Base-by-base conservation (phyloP, 2,797 vertebrate species). In the Macroramphosus scolopax region DNA sequence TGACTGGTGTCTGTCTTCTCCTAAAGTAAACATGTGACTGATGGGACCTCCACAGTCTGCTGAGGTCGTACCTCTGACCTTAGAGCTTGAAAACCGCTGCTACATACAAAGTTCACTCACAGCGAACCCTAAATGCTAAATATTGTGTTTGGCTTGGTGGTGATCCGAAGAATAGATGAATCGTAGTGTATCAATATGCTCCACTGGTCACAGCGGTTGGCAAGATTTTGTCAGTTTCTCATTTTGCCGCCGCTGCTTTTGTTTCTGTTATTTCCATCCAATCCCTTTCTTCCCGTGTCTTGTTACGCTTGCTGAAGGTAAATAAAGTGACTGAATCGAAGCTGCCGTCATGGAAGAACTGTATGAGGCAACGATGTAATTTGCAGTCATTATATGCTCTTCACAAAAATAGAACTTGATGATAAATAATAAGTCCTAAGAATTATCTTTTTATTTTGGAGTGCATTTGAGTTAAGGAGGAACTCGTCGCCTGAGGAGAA, bases 1-100 rank as follows among this genome's bases (percentile, higher is more conserved):
- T 36, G 71, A 71, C 66, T 75, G 71, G 39, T 69, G 76, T 68
- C 68, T 63, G 63, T 65, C 68, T 78, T 58, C 59, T 63, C 51
- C 39, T 68, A 53, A 81, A 71, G 63, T 55, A 62, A 45, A 60
- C 29, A n/a, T 72, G 44, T 54, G 45, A 53, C 56, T 63, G 69
- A 51, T 55, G 22, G 42, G 45, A 22, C 36, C 43, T 45, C 52
- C 33, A 25, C n/a, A n/a, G 29, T 67, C 68, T 75, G 63, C 68
- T 75, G 63, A 76, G 53, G 37, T 63, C 75, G 63, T 62, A 62
- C 7, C 24, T 32, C 46, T 56, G 38, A 66, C 14, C 44, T 56
- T 35, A 55, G 38, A 63, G 50, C 18, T 14, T 11, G 11, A 45
- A 30, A 30, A 6, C 48, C 18, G 35, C 41, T 59, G 44, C 16